Conservation (phyloP, 92 coral and sea anemone genomes). For the Paragorgia papillata region DNA sequence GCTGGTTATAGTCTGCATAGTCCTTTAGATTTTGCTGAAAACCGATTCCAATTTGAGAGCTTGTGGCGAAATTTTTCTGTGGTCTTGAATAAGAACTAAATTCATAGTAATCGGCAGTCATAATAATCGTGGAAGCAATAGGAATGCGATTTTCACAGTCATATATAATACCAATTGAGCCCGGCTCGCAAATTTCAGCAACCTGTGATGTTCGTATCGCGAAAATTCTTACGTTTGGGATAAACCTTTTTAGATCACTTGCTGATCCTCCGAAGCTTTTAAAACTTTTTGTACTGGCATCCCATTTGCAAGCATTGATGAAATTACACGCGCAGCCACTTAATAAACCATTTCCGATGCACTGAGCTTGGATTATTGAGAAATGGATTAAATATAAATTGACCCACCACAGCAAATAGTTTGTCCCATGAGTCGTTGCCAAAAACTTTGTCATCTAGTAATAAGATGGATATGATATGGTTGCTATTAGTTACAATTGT, state of each 20-base stretch:
- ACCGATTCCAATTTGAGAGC: neutral
- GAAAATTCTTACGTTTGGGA: neutral
- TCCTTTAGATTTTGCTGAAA: constrained; percentile 52
- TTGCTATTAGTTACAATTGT: no score
- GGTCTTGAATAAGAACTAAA: neutral
- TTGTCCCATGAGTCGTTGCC: neutral
- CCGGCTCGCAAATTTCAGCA: constrained; percentile 34
- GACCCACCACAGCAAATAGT: neutral
- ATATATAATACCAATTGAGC: constrained; percentile 29
- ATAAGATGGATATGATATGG: no score
- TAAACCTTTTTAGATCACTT: neutral
- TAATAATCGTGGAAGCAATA: constrained; percentile 48
- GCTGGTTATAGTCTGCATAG: constrained; percentile 8
- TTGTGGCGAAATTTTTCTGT: neutral
- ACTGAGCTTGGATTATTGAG: constrained; percentile 1
- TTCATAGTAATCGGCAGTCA: constrained; percentile 32
- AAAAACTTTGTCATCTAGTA: no score
- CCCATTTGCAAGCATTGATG: constrained; percentile 19
- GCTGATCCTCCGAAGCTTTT: neutral
- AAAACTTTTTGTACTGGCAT: neutral
- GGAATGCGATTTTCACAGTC: constrained; percentile 57
- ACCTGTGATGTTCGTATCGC: neutral
- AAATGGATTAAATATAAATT: constrained; percentile 8
- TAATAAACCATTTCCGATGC: constrained; percentile 19
- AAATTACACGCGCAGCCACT: constrained; percentile 43